phyloP scores from a whole-genome alignment of 92 coral and sea anemone species.

The Anthopleura xanthogrammica region DNA sequence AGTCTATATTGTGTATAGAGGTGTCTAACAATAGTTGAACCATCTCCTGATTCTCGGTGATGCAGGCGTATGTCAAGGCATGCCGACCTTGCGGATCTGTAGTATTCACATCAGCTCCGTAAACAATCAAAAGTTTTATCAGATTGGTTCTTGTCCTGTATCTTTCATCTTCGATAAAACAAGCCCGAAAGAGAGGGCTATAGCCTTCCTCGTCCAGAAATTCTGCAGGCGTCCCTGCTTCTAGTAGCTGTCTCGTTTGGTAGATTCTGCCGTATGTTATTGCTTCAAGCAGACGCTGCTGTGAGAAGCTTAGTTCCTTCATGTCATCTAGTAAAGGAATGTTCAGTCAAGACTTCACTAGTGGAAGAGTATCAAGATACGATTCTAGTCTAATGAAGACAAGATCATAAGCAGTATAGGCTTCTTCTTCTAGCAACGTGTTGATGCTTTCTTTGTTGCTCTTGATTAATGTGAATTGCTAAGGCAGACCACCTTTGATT shows the following conservation, averaged over 20 bases:
- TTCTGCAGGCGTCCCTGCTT: constrained; percentile 52
- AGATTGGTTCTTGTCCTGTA: constrained; percentile 75
- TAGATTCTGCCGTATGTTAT: constrained; percentile 74
- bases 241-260: constrained; percentile 80
- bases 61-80: constrained; percentile 75
- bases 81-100: constrained; percentile 77
- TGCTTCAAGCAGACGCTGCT: constrained; percentile 72
- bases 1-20: constrained; percentile 73
- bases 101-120: constrained; percentile 86
- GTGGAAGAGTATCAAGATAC: no score
- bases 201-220: constrained; percentile 81
- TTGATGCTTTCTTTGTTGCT: constrained; percentile 2
- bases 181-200: constrained; percentile 87
- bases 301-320: constrained; percentile 16
- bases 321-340: not conserved
- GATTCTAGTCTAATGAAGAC: not conserved
- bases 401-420: not conserved
- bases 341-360: not conserved
- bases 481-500: not conserved
- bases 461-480: constrained; percentile 29
- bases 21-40: constrained; percentile 68
- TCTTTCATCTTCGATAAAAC: constrained; percentile 66
- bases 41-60: constrained; percentile 65
- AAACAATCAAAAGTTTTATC: constrained; percentile 71
- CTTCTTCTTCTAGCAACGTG: not conserved